Conservation (phyloP, 1,140 invertebrate genomes). For the Atopsyche davidsoni region DNA sequence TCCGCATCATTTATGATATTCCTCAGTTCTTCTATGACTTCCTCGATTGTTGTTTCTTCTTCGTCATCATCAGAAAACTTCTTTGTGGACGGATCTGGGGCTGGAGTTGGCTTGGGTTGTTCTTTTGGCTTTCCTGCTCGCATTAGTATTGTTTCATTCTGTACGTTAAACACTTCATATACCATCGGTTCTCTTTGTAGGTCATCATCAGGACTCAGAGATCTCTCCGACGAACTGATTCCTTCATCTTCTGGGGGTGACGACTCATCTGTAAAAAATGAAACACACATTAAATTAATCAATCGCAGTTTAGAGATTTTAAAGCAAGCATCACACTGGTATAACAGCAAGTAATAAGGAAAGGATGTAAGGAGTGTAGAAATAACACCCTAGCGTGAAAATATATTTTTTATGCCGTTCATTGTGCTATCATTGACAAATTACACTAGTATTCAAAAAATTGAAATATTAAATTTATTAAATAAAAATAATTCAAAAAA, state of each 20-base stretch:
- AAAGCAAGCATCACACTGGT: no score
- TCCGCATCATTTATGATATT: constrained; percentile 82
- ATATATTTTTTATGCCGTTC: no score
- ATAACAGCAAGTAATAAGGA: no score
- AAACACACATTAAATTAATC: not conserved
- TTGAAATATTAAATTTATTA: no score
- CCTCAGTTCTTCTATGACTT: constrained; percentile 77
- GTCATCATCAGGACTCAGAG: constrained; percentile 60
- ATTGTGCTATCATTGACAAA: no score
- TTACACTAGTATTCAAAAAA: no score
- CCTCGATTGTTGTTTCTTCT: constrained; percentile 79
- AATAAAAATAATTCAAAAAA: no score
- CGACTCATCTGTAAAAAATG: constrained; percentile 47
- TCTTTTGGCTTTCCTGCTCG: constrained; percentile 41
- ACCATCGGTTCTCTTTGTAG: constrained; percentile 54
- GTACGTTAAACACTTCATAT: constrained; percentile 56
- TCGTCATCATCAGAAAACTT: constrained; percentile 55
- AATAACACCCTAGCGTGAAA: no score
- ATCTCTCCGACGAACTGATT: constrained; percentile 76
- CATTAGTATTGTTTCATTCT: constrained; percentile 53
- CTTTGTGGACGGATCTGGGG: constrained; percentile 43
- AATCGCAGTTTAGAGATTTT: no score
- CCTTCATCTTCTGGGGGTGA: constrained; percentile 79
- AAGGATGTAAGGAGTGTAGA: no score
- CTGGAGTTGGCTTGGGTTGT: constrained; percentile 32